A percentile compares a stretch with the other conserved stretches of the same genome.
Conservation (phyloP, 2,888 invertebrate genomes). For the Macrophya alboannulata region DNA sequence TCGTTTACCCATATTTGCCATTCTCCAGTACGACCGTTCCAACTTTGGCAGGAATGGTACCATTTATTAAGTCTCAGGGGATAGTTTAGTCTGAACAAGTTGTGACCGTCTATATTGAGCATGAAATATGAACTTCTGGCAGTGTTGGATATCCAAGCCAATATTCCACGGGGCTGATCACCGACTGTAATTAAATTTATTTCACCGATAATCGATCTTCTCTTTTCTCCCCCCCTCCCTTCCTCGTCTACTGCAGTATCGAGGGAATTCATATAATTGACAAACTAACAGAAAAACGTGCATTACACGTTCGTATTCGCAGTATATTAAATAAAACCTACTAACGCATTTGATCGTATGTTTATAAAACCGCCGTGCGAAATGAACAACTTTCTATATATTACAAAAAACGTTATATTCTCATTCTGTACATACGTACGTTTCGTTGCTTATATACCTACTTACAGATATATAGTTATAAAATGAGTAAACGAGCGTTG, state of each 20-base stretch:
- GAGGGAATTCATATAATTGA: neutral
- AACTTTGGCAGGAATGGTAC: constrained; percentile 94
- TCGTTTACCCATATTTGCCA: constrained; percentile 95
- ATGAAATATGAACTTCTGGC: constrained; percentile 91
- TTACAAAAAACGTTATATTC: constrained; percentile 53
- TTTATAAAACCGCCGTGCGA: neutral
- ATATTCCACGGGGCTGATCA: constrained; percentile 88
- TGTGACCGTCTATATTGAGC: constrained; percentile 91
- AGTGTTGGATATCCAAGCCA: constrained; percentile 91
- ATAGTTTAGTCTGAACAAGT: constrained; percentile 89
- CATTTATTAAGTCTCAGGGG: constrained; percentile 87
- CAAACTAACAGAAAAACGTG: neutral
- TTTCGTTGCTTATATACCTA: constrained; percentile 46
- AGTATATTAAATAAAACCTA: neutral
- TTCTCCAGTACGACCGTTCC: constrained; percentile 94
- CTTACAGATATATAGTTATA: neutral
- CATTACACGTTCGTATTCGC: neutral
- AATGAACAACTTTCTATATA: constrained; percentile 57
- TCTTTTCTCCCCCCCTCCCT: neutral
- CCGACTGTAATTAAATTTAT: constrained; percentile 82
- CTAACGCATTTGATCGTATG: neutral
- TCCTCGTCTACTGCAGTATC: neutral
- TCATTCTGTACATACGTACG: constrained; percentile 37
- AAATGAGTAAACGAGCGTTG: constrained; percentile 31
- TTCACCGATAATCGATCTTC: neutral